Percentiles rank a stretch among this genome's conserved stretches.
Evolutionary conservation across 2,113 vertebrate species (phyloP).

Genomic region (Willisornis vidua): DNA sequence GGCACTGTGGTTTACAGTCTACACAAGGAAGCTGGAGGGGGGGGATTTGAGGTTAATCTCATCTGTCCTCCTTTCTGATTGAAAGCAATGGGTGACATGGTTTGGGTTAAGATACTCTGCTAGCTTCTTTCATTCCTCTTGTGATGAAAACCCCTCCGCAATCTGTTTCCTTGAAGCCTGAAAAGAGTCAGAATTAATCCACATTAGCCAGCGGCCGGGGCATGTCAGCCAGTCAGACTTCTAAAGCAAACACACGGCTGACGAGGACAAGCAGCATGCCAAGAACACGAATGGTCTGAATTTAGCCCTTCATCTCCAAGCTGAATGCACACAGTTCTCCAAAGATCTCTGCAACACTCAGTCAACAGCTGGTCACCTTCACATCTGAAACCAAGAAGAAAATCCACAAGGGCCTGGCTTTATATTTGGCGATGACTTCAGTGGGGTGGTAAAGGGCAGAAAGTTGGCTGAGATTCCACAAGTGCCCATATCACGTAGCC

Average conservation of each 20-base stretch:
- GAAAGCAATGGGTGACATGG: conserved; percentile 5
- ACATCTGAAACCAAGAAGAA: conserved; percentile 31
- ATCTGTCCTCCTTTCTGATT: conserved; percentile 32
- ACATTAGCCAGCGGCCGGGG: not conserved
- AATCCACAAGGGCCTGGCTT: not conserved
- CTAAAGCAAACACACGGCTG: conserved; percentile 45
- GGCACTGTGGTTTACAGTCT: conserved; percentile 24
- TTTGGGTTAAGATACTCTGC: conserved; percentile 15
- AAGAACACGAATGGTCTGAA: conserved; percentile 58
- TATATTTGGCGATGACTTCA: not conserved
- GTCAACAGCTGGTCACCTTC: conserved; percentile 48
- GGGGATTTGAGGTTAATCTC: conserved; percentile 39
- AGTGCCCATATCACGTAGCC: not conserved
- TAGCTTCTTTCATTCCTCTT: conserved; percentile 37
- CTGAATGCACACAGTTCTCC: not conserved
- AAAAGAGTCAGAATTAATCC: conserved; percentile 39
- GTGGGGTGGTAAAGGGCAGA: not conserved
- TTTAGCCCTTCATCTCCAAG: conserved; percentile 44
- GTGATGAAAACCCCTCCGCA: conserved; percentile 32
- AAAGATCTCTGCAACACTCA: conserved; percentile 33
- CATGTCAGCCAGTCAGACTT: conserved; percentile 46
- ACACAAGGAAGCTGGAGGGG: not conserved
- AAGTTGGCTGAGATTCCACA: not conserved
- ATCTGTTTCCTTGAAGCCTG: conserved; percentile 40
- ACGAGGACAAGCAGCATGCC: not conserved